Evolutionary conservation across 1,140 invertebrate genomes (phyloP).

Genomic region (Diorhabda elongata): DNA sequence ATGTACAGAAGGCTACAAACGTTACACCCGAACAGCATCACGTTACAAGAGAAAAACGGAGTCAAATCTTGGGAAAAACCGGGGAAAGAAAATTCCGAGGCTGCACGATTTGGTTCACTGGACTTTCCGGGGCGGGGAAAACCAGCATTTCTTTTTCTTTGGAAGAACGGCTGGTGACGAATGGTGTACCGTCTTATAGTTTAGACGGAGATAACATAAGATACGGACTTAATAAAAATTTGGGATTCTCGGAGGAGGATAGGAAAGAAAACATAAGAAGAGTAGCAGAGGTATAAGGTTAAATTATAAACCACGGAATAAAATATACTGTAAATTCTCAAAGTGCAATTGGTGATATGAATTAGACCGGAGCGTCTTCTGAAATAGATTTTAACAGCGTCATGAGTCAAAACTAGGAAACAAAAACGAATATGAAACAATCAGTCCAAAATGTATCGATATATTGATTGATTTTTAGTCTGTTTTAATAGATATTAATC

Average conservation of each 20-base stretch:
- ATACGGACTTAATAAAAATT: slow-evolving; percentile 91
- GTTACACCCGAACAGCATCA: slow-evolving; percentile 93
- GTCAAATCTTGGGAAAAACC: slow-evolving; percentile 78
- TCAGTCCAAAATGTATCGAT: no score
- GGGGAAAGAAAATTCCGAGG: slow-evolving; percentile 81
- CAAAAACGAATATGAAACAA: no score
- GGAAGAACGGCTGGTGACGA: slow-evolving; percentile 83
- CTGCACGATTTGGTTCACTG: slow-evolving; percentile 98
- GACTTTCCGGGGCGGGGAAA: slow-evolving; percentile 95
- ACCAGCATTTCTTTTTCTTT: slow-evolving; percentile 96
- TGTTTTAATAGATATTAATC: no score
- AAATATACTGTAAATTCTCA: no score
- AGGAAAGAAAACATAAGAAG: slow-evolving; percentile 95
- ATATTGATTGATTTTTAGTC: no score
- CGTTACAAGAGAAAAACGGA: slow-evolving; percentile 87
- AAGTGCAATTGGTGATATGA: no score
- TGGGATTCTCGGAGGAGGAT: slow-evolving; percentile 92
- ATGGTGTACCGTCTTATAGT: slow-evolving; percentile 89
- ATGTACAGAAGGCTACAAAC: slow-evolving; percentile 70
- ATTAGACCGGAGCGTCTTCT: no score
- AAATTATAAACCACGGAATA: no score
- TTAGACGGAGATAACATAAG: slow-evolving; percentile 98
- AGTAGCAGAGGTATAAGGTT: slow-evolving; percentile 79
- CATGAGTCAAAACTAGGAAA: no score
- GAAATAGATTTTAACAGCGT: no score